phyloP scores from a whole-genome alignment of 1,140 invertebrate species.

The Cepaea nemoralis region DNA sequence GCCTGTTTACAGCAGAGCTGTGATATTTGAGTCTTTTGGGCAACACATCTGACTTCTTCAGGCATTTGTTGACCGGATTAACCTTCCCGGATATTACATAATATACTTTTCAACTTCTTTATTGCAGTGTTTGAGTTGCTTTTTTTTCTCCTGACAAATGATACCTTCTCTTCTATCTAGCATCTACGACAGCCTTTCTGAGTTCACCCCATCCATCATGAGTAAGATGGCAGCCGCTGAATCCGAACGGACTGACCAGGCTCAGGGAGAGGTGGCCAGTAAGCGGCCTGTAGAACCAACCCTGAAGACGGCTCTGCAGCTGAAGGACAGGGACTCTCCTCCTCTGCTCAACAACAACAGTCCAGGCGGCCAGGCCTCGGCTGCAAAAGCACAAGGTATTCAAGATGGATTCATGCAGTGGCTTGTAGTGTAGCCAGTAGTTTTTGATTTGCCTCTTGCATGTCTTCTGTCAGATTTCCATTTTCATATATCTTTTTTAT shows the following conservation, averaged over 20 bases:
- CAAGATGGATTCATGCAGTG: no score
- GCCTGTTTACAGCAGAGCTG: no score
- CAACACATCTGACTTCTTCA: no score
- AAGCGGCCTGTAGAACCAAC: slow-evolving; percentile 4
- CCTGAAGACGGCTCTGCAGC: background rate
- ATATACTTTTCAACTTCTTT: no score
- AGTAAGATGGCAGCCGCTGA: slow-evolving; percentile 39
- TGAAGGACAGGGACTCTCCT: slow-evolving; percentile 30
- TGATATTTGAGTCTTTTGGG: no score
- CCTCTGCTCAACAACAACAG: slow-evolving; percentile 22
- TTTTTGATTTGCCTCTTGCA: no score
- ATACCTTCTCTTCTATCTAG: slow-evolving; percentile 50
- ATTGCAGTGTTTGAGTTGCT: background rate
- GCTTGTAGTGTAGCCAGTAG: no score
- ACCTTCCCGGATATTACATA: no score
- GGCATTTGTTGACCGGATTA: no score
- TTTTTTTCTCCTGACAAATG: background rate
- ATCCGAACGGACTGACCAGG: background rate
- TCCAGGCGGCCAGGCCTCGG: background rate
- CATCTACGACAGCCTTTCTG: slow-evolving; percentile 74
- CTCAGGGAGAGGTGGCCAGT: background rate
- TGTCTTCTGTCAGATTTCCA: no score
- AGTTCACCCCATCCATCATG: slow-evolving; percentile 70
- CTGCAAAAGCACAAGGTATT: slow-evolving; percentile 16
- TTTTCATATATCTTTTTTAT: no score